Percentiles rank a stretch among this genome's conserved stretches.
Evolutionary conservation across 2,113 vertebrate species (phyloP).

Genomic region (Dendropsophus ebraccatus): DNA sequence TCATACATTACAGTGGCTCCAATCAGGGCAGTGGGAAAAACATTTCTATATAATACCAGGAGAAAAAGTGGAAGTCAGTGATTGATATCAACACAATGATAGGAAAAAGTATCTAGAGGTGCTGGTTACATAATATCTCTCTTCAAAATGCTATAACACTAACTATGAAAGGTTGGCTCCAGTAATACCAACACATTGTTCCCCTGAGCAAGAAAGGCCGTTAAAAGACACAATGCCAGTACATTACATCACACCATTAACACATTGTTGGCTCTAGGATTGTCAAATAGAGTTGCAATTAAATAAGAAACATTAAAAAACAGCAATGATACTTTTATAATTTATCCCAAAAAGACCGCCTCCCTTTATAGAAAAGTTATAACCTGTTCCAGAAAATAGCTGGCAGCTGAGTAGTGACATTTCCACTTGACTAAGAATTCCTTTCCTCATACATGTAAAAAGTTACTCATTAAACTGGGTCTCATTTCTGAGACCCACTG

Average conservation of each 20-base stretch:
- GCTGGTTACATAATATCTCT: constrained; percentile 81
- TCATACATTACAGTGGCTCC: constrained; percentile 76
- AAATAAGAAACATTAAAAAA: not conserved
- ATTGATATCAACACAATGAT: constrained; percentile 90
- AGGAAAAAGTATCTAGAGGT: constrained; percentile 86
- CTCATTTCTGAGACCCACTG: no score
- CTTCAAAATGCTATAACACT: constrained; percentile 84
- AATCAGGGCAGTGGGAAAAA: constrained; percentile 82
- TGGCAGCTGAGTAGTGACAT: no score
- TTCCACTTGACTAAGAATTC: no score
- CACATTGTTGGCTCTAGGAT: not conserved
- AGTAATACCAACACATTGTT: constrained; percentile 77
- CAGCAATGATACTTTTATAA: not conserved
- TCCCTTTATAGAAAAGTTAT: no score
- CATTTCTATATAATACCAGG: constrained; percentile 80
- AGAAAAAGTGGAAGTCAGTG: constrained; percentile 86
- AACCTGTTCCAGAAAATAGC: no score
- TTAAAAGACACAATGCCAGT: constrained; percentile 65
- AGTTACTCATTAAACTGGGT: no score
- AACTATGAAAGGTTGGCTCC: constrained; percentile 77
- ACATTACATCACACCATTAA: constrained; percentile 22
- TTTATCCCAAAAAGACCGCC: no score
- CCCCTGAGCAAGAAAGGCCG: constrained; percentile 78
- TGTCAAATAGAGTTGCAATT: not conserved
- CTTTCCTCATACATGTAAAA: no score